Base-by-base conservation (phyloP, 2,888 invertebrate species). In the Dastarcus helophoroides region DNA sequence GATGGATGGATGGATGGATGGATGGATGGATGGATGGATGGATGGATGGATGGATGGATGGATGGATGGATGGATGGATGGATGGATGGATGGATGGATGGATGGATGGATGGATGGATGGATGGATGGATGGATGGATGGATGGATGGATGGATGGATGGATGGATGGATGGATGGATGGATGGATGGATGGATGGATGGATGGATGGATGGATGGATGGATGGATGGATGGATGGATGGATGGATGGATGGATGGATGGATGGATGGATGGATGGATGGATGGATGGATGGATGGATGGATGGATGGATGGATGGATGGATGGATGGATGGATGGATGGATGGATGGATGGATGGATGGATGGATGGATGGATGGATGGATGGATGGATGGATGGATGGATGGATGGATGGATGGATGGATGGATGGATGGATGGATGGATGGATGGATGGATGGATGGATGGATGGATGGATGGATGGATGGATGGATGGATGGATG, bases 1-100 rank as follows among this genome's bases (percentile, higher is more conserved):
- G 24, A 23, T 23, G 24, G 24, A 23, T 23, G 24, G 24, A 23
- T 23, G 24, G 24, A 23, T 23, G 24, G 24, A 23, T 23, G 24
- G 24, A 23, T 23, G 24, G 24, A 23, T 23, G 24, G 24, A 23
- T 23, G 24, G 24, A 23, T 23, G 24, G 24, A 23, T 23, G 24
- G 24, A 23, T 23, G 24, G 24, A 23, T 23, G 24, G 24, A 23
- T 23, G 24, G 24, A 23, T 23, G 24, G 24, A 23, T 23, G 24
- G 24, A 23, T 23, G 24, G 24, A 23, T 23, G 24, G 24, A 23
- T 23, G 24, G 24, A 23, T 23, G 24, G 24, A 23, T 23, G 24
- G 24, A 23, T 23, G 24, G 24, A 23, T 23, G 24, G 24, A 23
- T 23, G 24, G 24, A 23, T 23, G 24, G 24, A 23, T 23, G 24